phyloP scores from a whole-genome alignment of 2,797 vertebrate species.

The Zenarchopterus dispar region DNA sequence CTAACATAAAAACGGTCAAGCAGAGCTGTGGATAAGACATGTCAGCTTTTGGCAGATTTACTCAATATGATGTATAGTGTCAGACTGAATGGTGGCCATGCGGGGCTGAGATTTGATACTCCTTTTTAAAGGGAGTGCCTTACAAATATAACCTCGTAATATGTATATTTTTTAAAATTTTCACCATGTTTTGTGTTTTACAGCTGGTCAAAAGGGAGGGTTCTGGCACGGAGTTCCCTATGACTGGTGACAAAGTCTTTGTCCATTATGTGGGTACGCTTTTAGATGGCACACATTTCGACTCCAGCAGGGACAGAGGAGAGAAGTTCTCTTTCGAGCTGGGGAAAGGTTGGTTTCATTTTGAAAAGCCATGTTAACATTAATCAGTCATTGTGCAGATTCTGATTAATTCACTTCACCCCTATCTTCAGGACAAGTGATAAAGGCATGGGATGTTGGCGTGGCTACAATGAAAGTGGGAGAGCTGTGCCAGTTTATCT shows the following conservation, averaged over 20 bases:
- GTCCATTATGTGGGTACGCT: slow-evolving; percentile 97
- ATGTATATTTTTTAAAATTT: too few relatives aligned
- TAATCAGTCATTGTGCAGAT: not conserved
- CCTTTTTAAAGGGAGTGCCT: too few relatives aligned
- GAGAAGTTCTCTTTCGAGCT: slow-evolving; percentile 96
- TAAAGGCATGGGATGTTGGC: slow-evolving; percentile 97
- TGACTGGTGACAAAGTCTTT: slow-evolving; percentile 95
- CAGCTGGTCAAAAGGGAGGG: slow-evolving; percentile 94
- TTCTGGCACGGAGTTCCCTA: slow-evolving; percentile 86
- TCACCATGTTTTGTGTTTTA: slow-evolving; percentile 2
- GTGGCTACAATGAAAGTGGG: slow-evolving; percentile 94
- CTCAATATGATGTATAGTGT: not conserved
- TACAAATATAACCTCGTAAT: too few relatives aligned
- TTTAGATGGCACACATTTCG: slow-evolving; percentile 92
- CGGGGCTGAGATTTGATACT: not conserved
- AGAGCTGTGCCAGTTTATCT: slow-evolving; percentile 91
- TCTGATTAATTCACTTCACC: slow-evolving; percentile 1
- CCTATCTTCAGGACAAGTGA: slow-evolving; percentile 88
- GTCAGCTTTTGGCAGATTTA: too few relatives aligned
- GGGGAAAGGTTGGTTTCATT: slow-evolving; percentile 89
- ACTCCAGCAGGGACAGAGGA: slow-evolving; percentile 92
- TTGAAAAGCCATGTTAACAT: not conserved
- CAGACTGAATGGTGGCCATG: not conserved
- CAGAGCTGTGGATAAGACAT: too few relatives aligned
- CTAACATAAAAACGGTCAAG: not conserved